A percentile compares a stretch with the other conserved stretches of the same genome.
These are phyloP conservation scores for Phoeniculus purpureus DNA, from an alignment of 2,797 vertebrate species.

Conservation along the genomic window DNA sequence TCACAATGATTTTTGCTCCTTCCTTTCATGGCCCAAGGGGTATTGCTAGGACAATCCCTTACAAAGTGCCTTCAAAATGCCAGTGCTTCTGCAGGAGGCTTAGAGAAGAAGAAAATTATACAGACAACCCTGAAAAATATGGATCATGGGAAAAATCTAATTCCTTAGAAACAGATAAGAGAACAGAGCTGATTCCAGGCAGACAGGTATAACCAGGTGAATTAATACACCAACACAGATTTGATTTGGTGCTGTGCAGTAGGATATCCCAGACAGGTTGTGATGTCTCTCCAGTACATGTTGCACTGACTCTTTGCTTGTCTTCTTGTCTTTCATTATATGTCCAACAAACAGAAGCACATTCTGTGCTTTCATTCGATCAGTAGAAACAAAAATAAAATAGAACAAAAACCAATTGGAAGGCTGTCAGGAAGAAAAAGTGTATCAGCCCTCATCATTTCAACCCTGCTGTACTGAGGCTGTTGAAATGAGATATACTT, in stretches of 20 bases:
- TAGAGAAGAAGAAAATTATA: neutral
- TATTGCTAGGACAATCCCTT: neutral
- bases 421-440: neutral
- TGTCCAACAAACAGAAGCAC: neutral
- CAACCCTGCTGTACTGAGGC: neutral
- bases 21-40: neutral
- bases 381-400: neutral
- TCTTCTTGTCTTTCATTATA: neutral
- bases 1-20: neutral
- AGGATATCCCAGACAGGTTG: neutral
- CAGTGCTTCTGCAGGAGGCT: neutral
- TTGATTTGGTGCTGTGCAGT: neutral
- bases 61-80: neutral
- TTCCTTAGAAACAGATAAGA: neutral
- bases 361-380: neutral
- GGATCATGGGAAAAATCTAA: neutral
- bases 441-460: neutral
- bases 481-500: neutral
- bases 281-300: neutral
- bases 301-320: neutral
- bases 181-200: neutral
- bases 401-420: neutral
- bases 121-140: neutral
- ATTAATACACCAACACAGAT: neutral
- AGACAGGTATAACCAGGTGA: neutral